These are phyloP conservation scores for Protonibea diacanthus DNA, from an alignment of 2,797 vertebrate genomes.

Conservation along the genomic window DNA sequence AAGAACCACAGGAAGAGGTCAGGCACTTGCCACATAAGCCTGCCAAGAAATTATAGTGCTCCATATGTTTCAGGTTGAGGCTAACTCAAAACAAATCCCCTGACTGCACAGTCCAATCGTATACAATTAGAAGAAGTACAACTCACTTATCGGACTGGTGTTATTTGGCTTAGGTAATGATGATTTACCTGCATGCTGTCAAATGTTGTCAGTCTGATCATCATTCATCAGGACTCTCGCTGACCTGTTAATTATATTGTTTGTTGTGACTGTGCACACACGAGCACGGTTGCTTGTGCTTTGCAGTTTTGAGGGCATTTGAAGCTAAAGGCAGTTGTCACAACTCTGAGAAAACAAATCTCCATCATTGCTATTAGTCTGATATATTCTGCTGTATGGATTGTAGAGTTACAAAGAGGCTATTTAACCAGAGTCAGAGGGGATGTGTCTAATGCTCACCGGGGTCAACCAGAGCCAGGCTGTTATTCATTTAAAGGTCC, in stretches of 20 bases:
- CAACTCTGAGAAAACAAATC: slow-evolving; percentile 42
- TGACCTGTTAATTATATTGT: slow-evolving; percentile 61
- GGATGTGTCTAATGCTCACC: slow-evolving; percentile 52
- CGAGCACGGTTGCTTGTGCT: neutral
- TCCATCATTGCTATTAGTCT: slow-evolving; percentile 45
- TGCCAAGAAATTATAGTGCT: slow-evolving; percentile 76
- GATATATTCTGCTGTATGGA: slow-evolving; percentile 53
- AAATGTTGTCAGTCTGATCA: slow-evolving; percentile 63
- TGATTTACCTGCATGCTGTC: slow-evolving; percentile 71
- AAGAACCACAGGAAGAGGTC: slow-evolving; percentile 80
- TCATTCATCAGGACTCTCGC: slow-evolving; percentile 49
- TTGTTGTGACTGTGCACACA: slow-evolving; percentile 65
- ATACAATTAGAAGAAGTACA: slow-evolving; percentile 69
- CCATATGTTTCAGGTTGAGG: slow-evolving; percentile 79
- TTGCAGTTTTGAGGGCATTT: slow-evolving; percentile 30
- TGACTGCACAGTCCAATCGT: slow-evolving; percentile 52
- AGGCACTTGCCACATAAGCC: slow-evolving; percentile 63
- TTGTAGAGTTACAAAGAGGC: slow-evolving; percentile 50
- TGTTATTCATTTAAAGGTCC: slow-evolving; percentile 43
- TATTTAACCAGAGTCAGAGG: slow-evolving; percentile 65
- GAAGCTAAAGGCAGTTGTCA: slow-evolving; percentile 38
- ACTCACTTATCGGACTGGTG: slow-evolving; percentile 57
- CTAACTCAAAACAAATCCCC: slow-evolving; percentile 77
- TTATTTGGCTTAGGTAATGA: slow-evolving; percentile 62
- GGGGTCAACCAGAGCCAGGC: slow-evolving; percentile 54